Evolutionary conservation across 2,113 vertebrate species (phyloP).

Genomic region (Scartelaos histophorus): DNA sequence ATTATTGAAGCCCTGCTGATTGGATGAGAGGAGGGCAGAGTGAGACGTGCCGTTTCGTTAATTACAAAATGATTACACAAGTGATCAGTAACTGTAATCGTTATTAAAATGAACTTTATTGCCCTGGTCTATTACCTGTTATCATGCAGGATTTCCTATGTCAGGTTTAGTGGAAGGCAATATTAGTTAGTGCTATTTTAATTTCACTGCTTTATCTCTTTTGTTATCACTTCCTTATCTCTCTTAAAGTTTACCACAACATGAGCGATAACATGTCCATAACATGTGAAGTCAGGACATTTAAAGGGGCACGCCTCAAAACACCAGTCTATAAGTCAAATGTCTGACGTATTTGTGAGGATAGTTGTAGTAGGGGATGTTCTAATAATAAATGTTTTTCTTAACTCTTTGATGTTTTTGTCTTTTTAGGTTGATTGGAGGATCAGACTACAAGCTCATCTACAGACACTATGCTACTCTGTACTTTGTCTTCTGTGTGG

Average conservation of each 20-base stretch:
- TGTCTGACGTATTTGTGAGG: neutral
- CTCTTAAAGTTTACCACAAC: neutral
- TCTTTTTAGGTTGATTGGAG: slow-evolving; percentile 90
- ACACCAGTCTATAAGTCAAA: neutral
- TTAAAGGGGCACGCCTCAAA: neutral
- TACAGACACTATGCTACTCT: slow-evolving; percentile 98
- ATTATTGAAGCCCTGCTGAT: neutral
- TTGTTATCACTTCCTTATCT: slow-evolving; percentile 8
- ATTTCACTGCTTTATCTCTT: neutral
- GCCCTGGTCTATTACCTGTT: neutral
- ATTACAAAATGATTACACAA: too few species aligned
- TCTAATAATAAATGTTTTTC: neutral
- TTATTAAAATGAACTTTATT: too few species aligned
- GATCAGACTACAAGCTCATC: slow-evolving; percentile 98
- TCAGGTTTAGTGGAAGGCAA: too few species aligned
- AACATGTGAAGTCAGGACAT: neutral
- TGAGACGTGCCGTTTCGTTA: neutral
- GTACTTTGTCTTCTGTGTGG: slow-evolving; percentile 99
- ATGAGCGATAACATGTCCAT: slow-evolving; percentile 9
- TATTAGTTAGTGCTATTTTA: slow-evolving; percentile 3
- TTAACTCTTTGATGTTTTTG: neutral
- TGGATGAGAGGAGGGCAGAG: neutral
- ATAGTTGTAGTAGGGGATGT: neutral
- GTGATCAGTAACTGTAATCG: too few species aligned
- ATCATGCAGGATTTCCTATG: neutral